Conservation (phyloP, 2,888 invertebrate species). For the Chaitophorus viminalis region DNA sequence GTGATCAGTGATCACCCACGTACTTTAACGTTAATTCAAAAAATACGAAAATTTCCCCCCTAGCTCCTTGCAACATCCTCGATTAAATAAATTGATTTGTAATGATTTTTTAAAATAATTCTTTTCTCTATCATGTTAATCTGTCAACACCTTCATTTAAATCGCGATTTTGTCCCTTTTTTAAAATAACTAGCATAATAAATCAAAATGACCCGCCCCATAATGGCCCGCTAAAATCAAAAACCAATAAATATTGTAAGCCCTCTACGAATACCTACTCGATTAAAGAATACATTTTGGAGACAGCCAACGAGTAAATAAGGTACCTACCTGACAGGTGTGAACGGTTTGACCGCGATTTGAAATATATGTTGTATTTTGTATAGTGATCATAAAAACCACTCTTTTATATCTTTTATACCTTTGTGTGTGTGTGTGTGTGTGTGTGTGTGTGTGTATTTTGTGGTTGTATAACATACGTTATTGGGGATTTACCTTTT, state of each 20-base stretch:
- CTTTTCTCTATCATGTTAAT: background rate
- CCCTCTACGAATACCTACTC: background rate
- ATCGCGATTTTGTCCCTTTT: conserved; percentile 26
- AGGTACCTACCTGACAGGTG: conserved; percentile 44
- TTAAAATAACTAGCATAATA: conserved; percentile 10
- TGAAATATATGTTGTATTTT: conserved; percentile 38
- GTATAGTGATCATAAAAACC: conserved; percentile 39
- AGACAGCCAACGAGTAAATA: conserved; percentile 2
- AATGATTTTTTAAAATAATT: background rate
- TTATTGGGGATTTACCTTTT: conserved; percentile 42
- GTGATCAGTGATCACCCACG: background rate
- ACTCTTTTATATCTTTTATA: conserved; percentile 29
- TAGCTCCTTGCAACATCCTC: background rate
- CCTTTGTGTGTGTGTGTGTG: conserved; percentile 12
- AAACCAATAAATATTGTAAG: conserved; percentile 40
- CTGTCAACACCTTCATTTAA: conserved; percentile 16
- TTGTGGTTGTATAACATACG: conserved; percentile 13
- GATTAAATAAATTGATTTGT: background rate
- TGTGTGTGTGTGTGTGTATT: background rate
- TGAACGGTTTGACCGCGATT: conserved; percentile 51
- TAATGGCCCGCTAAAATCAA: conserved; percentile 10
- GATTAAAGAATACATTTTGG: conserved; percentile 6
- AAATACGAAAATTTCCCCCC: background rate
- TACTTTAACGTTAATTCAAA: background rate
- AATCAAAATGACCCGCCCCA: conserved; percentile 47